Conservation (phyloP, 2,797 vertebrate species). For the Holocentrus rufus region DNA sequence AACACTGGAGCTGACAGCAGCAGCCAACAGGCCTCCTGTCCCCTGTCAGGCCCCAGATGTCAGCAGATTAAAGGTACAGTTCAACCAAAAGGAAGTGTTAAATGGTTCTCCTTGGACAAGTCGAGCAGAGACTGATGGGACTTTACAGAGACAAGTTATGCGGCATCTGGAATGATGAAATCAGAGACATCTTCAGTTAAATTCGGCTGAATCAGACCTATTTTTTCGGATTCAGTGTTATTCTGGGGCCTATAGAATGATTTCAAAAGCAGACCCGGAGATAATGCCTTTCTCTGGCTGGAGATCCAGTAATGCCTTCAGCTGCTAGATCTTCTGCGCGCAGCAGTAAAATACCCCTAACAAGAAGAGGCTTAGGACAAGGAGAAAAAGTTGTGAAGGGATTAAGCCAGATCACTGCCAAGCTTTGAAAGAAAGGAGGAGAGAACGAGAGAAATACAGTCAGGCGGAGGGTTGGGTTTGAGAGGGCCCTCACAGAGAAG, state of each 20-base stretch:
- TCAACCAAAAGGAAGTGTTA: constrained; percentile 8
- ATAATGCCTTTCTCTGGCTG: not conserved
- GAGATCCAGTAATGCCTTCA: not conserved
- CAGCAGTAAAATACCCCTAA: constrained; percentile 13
- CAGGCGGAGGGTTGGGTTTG: not conserved
- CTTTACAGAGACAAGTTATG: not conserved
- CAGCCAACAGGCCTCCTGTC: constrained; percentile 41
- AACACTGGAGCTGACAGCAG: constrained; percentile 39
- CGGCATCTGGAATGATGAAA: not conserved
- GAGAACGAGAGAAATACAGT: not conserved
- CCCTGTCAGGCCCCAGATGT: constrained; percentile 47
- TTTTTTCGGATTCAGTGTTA: not conserved
- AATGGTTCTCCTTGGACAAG: constrained; percentile 2
- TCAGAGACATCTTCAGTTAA: not conserved
- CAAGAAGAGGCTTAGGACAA: constrained; percentile 12
- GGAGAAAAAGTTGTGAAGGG: constrained; percentile 20
- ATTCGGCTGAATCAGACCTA: not conserved
- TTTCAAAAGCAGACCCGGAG: not conserved
- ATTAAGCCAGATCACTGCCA: constrained; percentile 35
- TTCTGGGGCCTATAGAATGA: not conserved
- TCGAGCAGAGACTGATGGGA: not conserved
- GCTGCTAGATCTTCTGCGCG: constrained; percentile 18
- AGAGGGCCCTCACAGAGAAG: not conserved
- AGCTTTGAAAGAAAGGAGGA: constrained; percentile 12
- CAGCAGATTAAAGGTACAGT: constrained; percentile 38